Evolutionary conservation across 2,113 vertebrate species (phyloP).

Genomic region (Tamias sibiricus): DNA sequence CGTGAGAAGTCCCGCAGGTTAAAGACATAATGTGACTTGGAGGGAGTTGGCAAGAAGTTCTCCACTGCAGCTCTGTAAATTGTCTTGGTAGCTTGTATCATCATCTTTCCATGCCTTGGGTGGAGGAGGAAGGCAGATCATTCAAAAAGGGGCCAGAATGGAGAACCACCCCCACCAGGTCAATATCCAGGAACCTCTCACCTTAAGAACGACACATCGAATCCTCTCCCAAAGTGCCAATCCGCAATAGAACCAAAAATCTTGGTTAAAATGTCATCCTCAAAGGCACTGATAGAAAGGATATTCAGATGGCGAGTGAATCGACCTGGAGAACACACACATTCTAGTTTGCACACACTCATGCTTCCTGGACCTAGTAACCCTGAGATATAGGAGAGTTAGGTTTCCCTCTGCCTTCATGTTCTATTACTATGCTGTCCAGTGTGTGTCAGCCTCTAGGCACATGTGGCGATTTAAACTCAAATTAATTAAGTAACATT

Average conservation of each 20-base stretch:
- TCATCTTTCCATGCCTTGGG: conserved; percentile 90
- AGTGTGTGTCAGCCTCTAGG: background rate
- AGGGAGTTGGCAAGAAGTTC: conserved; percentile 95
- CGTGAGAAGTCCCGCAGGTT: conserved; percentile 95
- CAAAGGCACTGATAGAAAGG: conserved; percentile 92
- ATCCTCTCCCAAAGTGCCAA: conserved; percentile 95
- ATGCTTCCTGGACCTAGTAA: background rate
- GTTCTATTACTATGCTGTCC: background rate
- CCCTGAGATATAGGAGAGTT: background rate
- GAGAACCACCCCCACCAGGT: background rate
- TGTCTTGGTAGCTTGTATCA: conserved; percentile 93
- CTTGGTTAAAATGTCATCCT: conserved; percentile 92
- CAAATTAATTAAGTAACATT: background rate
- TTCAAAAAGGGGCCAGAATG: background rate
- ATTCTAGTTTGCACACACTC: background rate
- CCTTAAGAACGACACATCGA: conserved; percentile 91
- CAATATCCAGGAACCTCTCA: conserved; percentile 72
- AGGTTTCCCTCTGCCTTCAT: background rate
- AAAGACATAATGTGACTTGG: conserved; percentile 97
- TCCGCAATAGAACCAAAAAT: conserved; percentile 94
- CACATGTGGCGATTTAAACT: background rate
- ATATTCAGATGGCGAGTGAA: conserved; percentile 95
- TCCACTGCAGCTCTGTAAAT: conserved; percentile 92
- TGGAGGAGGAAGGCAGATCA: conserved; percentile 50
- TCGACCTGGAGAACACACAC: conserved; percentile 87